These are phyloP conservation scores for Sinohyriopsis cumingii DNA, from an alignment of 2,888 invertebrate species.

Conservation along the genomic window DNA sequence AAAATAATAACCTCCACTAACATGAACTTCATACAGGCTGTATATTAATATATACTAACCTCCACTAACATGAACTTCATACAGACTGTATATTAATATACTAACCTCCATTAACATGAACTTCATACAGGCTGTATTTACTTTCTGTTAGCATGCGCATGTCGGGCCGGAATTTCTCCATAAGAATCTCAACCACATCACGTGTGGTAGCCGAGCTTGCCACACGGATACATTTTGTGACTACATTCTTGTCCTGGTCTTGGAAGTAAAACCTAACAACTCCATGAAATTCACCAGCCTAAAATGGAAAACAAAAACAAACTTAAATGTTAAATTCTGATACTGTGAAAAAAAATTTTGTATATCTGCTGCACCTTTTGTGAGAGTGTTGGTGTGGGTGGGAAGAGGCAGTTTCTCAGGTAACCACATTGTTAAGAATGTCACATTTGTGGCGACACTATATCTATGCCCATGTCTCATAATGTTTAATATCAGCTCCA, in stretches of 20 bases:
- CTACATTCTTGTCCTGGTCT: conserved; percentile 95
- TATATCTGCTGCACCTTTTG: background rate
- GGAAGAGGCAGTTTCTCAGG: background rate
- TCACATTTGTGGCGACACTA: too few species aligned
- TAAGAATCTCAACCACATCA: conserved; percentile 96
- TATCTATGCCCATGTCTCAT: too few species aligned
- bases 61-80: conserved; percentile 73
- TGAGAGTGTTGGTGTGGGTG: background rate
- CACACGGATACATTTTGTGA: conserved; percentile 98
- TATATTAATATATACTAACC: conserved; percentile 70
- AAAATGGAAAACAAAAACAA: conserved; percentile 68
- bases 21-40: too few species aligned
- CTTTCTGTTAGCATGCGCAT: conserved; percentile 89
- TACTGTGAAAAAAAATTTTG: too few species aligned
- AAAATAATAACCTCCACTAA: conserved; percentile 77
- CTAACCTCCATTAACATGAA: conserved; percentile 82
- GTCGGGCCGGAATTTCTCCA: conserved; percentile 99
- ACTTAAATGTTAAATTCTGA: background rate
- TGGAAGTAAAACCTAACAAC: conserved; percentile 99
- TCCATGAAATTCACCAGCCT: conserved; percentile 98
- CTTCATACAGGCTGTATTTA: conserved; percentile 76
- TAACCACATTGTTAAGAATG: too few species aligned
- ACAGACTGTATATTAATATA: background rate
- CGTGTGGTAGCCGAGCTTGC: conserved; percentile 96
- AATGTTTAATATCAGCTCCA: too few species aligned